phyloP scores from a whole-genome alignment of 2,797 vertebrate species.

The Ptychobarbus kaznakovi region DNA sequence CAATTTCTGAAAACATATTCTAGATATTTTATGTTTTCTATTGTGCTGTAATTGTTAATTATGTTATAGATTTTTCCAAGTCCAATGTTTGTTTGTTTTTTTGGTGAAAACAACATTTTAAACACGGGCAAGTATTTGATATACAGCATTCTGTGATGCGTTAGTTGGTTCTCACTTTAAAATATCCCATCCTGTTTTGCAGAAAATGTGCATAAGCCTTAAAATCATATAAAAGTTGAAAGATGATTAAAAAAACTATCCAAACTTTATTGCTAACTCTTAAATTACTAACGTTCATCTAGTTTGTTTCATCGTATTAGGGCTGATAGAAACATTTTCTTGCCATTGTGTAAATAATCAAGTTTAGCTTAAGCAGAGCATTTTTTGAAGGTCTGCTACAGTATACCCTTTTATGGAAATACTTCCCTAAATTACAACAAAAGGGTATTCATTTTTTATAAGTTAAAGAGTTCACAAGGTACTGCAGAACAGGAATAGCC shows the following conservation, averaged over 20 bases:
- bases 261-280: neutral
- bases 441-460: neutral
- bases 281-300: neutral
- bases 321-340: neutral
- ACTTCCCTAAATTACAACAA: neutral
- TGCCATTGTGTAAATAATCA: constrained; percentile 32
- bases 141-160: neutral
- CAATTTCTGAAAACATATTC: neutral
- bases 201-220: neutral
- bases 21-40: neutral
- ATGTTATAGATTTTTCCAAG: neutral
- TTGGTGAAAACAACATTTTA: neutral
- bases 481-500: constrained; percentile 1
- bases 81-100: neutral
- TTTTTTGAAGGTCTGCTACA: constrained; percentile 7
- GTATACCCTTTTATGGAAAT: constrained; percentile 31
- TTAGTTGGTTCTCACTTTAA: neutral
- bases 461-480: constrained; percentile 1
- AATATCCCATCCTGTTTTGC: neutral
- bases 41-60: neutral
- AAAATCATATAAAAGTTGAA: neutral
- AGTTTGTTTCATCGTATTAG: neutral
- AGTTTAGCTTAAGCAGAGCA: neutral
- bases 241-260: neutral
- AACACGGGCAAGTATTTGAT: neutral